Percentiles rank a stretch among this genome's conserved stretches.
Conservation (phyloP, 37 sponge, comb jelly and placozoan species). For the Haliclona indistincta region DNA sequence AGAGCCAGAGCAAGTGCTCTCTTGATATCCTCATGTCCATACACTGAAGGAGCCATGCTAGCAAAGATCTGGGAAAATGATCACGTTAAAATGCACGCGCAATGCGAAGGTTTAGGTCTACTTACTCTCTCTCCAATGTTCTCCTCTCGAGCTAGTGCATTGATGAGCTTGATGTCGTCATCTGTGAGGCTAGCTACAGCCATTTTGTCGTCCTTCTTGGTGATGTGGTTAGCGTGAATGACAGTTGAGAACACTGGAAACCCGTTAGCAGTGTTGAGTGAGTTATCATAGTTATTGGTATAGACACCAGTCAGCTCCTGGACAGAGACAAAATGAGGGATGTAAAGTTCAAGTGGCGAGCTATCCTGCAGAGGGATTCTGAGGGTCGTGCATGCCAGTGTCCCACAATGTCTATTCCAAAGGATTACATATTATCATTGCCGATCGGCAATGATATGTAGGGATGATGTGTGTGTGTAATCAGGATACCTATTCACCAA, state of each 20-base stretch:
- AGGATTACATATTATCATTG: too few relatives aligned
- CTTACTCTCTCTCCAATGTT: conserved; percentile 90
- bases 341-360: too few relatives aligned
- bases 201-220: conserved; percentile 89
- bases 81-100: too few relatives aligned
- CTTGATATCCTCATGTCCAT: conserved; percentile 95
- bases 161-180: conserved; percentile 86
- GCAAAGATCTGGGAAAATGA: conserved; percentile 72
- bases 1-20: conserved; percentile 90
- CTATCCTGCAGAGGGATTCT: too few relatives aligned
- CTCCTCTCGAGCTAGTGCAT: conserved; percentile 90
- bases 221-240: conserved; percentile 95
- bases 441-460: too few relatives aligned
- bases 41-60: conserved; percentile 96
- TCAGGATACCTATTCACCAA: too few relatives aligned
- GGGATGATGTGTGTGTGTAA: too few relatives aligned
- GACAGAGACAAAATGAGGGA: background rate
- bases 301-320: conserved; percentile 97
- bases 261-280: conserved; percentile 98
- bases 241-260: conserved; percentile 99
- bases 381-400: too few relatives aligned
- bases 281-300: conserved; percentile 94
- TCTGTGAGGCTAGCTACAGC: conserved; percentile 92
- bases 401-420: too few relatives aligned
- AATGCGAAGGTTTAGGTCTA: too few relatives aligned